Percentiles rank a stretch among this genome's conserved stretches.
Evolutionary conservation across 2,888 invertebrate species (phyloP).

Genomic region (Barypeithes pellucidus): DNA sequence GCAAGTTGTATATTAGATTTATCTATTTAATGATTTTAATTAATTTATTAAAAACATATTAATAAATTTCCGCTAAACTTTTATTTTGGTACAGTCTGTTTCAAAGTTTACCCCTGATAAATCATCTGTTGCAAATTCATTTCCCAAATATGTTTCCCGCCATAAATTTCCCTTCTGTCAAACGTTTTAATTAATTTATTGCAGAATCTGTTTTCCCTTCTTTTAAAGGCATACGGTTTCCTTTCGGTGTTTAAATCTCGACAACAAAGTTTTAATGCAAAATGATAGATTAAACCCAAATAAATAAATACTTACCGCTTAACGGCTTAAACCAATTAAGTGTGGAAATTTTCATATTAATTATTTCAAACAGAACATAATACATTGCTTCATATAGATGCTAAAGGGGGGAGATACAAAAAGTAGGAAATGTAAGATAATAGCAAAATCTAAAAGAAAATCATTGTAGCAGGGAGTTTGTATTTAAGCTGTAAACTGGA

Average conservation of each 20-base stretch:
- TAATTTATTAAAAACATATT: neutral
- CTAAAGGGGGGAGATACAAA: too few relatives aligned
- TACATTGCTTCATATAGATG: too few relatives aligned
- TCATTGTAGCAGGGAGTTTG: too few relatives aligned
- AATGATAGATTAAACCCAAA: slow-evolving; percentile 20
- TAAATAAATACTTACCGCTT: slow-evolving; percentile 15
- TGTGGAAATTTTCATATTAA: neutral
- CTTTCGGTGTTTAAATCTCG: slow-evolving; percentile 25
- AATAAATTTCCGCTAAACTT: neutral
- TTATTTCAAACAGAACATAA: neutral
- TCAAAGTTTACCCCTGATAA: slow-evolving; percentile 19
- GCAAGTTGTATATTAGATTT: too few relatives aligned
- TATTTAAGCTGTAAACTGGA: too few relatives aligned
- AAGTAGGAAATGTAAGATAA: too few relatives aligned
- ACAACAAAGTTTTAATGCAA: slow-evolving; percentile 12
- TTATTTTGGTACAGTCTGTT: neutral
- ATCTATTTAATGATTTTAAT: too few relatives aligned
- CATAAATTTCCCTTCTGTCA: slow-evolving; percentile 37
- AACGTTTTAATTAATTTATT: slow-evolving; percentile 43
- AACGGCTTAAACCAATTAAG: neutral
- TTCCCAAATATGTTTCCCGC: slow-evolving; percentile 33
- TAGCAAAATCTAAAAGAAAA: too few relatives aligned
- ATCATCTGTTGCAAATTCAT: slow-evolving; percentile 40
- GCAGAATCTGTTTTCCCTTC: slow-evolving; percentile 28
- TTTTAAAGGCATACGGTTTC: slow-evolving; percentile 37